Evolutionary conservation across 2,888 invertebrate genomes (phyloP), one percentile per base, ranked within the genome.

Genomic region (Oxystoma pomonae): DNA sequence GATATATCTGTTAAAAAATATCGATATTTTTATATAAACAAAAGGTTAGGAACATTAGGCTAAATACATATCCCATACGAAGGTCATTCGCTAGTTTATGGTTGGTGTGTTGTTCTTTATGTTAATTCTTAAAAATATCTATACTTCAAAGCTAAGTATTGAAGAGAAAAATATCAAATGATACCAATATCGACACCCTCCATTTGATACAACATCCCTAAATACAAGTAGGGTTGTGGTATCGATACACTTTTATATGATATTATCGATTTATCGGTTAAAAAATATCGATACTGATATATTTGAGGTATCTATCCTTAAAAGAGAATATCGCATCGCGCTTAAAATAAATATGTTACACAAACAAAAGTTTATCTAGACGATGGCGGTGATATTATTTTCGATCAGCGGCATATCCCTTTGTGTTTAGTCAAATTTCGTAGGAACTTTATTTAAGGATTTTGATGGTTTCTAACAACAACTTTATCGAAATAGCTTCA

Each of bases 401-500:
- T n/a, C n/a, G n/a, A n/a, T n/a, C n/a, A n/a, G n/a, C n/a, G n/a
- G 35, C 35, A 35, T 35, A 3, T 3, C 12, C 35, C 35, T 35
- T 35, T 35, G 35, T 12, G 5, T 35, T 35, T 35, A 7, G 12
- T 35, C 35, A 35, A 35, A 35, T 35, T 35, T 35, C 3, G 3
- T 35, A 35, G 35, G 35, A 7, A 7, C 35, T 35, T 35, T 35
- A 35, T 35, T 35, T 35, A 35, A 7, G 12, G 12, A 35, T 35
- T 35, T 35, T 35, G 3, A 35, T 35, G 12, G 35, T 35, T 35
- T 35, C 35, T 35, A 35, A 35, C n/a, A 55, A 22, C 19, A 22
- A 17, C 22, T 50, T 61, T 58, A n/a, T 16, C 56, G 55, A n/a
- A 19, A 60, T 3, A 1, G 16, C n/a, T n/a, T n/a, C n/a, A n/a